Evolutionary conservation across 2,888 invertebrate species (phyloP), one percentile per base, ranked within the genome.

Genomic region (Rhagonycha fulva): DNA sequence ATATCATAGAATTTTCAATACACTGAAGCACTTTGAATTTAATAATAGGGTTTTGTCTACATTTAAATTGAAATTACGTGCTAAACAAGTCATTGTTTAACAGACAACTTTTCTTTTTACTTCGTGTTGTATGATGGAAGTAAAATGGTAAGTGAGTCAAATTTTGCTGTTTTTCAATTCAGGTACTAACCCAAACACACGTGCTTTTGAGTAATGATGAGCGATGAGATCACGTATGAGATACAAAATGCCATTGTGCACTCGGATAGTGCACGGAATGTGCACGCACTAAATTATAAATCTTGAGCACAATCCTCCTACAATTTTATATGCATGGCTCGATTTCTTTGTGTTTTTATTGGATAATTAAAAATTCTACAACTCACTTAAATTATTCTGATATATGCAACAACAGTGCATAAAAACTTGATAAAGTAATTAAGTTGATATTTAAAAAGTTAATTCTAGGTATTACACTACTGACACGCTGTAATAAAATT

Each of bases 261-360:
- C 80, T 75, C 63, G 23, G 61, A 74, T 78, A 82, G 82, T 83
- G 83, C 83, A 76, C 77, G 83, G 84, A 84, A 85, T 84, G 85
- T 85, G 85, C 85, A 84, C 85, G 84, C 85, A 84, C 83, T 82
- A 84, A 84, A 85, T 86, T 84, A 85, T 82, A 82, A 80, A 82
- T 47, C 81, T 81, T 80, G 80, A 82, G 14, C 23, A 47, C 82
- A 83, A 83, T 84, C 84, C 82, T 76, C 62, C 75, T 71, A 67
- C 79, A 63, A 77, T 77, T 75, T 75, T 76, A 77, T 67, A 70
- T 76, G 68, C 72, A 77, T 73, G 74, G 63, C 70, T 66, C 62
- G 32, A 61, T 76, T 78, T 32, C n/a, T 67, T 74, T 71, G 75
- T 77, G 72, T 67, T 67, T 70, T 79, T 77, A 62, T 72, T 72